Evolutionary conservation across 2,888 invertebrate species (phyloP).

Genomic region (Pheosia gnoma): DNA sequence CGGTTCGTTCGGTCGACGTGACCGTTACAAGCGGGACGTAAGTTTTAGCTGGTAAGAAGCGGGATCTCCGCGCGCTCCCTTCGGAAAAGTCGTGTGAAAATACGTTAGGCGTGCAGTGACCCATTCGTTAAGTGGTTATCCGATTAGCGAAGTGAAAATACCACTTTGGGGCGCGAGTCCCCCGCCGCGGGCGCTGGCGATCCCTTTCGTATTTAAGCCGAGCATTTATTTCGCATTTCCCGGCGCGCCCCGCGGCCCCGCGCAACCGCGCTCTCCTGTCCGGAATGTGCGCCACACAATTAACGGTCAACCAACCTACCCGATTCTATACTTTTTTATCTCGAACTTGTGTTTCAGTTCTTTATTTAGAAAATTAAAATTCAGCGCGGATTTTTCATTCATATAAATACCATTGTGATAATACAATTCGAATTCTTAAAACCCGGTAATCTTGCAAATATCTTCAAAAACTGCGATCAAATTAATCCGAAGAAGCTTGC

Average conservation of each 20-base stretch:
- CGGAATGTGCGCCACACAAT: conserved; percentile 65
- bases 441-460: conserved; percentile 8
- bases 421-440: background rate
- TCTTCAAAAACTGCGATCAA: conserved; percentile 40
- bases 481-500: conserved; percentile 41
- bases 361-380: background rate
- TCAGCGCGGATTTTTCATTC: background rate
- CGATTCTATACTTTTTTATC: conserved; percentile 42
- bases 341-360: background rate
- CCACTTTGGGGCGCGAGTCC: conserved; percentile 83
- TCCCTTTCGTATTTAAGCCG: conserved; percentile 81
- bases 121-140: conserved; percentile 85
- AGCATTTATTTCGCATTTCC: conserved; percentile 83
- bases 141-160: conserved; percentile 86
- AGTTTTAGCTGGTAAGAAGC: conserved; percentile 78
- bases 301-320: conserved; percentile 67
- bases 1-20: conserved; percentile 63
- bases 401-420: background rate
- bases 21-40: conserved; percentile 75
- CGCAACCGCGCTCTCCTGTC: conserved; percentile 49
- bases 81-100: conserved; percentile 82
- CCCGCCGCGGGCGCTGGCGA: conserved; percentile 75
- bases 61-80: conserved; percentile 69
- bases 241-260: conserved; percentile 67
- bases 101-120: conserved; percentile 84